Evolutionary conservation across 2,797 vertebrate genomes (phyloP).

Genomic region (Champsocephalus esox): DNA sequence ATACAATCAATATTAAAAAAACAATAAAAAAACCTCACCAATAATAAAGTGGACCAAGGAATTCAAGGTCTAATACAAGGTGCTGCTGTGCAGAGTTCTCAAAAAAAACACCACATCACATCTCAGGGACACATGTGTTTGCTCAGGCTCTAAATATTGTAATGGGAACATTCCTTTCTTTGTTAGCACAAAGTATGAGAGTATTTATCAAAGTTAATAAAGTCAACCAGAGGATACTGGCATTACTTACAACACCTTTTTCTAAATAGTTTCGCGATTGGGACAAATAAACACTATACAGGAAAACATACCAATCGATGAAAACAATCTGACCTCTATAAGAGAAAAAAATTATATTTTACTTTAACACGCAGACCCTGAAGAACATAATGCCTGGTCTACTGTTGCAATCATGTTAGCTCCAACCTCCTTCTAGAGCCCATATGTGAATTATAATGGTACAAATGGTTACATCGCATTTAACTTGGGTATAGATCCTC

Average conservation of each 20-base stretch:
- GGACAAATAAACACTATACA: neutral
- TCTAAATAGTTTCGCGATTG: neutral
- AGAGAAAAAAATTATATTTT: too few species aligned
- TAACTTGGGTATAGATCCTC: too few species aligned
- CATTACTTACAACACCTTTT: neutral
- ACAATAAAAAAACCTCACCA: neutral
- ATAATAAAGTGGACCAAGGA: neutral
- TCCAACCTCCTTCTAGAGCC: too few species aligned
- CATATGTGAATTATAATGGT: too few species aligned
- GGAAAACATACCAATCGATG: too few species aligned
- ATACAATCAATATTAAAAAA: neutral
- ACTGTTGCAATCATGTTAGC: too few species aligned
- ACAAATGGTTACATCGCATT: too few species aligned
- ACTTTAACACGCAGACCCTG: too few species aligned
- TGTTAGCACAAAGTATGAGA: neutral
- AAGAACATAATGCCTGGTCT: too few species aligned
- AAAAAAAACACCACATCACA: neutral
- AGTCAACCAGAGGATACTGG: neutral
- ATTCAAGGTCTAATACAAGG: neutral
- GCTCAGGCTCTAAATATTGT: slow-evolving; percentile 30
- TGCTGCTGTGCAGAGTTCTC: slow-evolving; percentile 8
- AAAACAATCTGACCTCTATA: too few species aligned
- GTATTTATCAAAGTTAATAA: neutral
- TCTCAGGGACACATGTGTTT: slow-evolving; percentile 16
- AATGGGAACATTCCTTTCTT: neutral